phyloP scores from a whole-genome alignment of 2,797 vertebrate genomes.

The Lindbergichthys nudifrons region DNA sequence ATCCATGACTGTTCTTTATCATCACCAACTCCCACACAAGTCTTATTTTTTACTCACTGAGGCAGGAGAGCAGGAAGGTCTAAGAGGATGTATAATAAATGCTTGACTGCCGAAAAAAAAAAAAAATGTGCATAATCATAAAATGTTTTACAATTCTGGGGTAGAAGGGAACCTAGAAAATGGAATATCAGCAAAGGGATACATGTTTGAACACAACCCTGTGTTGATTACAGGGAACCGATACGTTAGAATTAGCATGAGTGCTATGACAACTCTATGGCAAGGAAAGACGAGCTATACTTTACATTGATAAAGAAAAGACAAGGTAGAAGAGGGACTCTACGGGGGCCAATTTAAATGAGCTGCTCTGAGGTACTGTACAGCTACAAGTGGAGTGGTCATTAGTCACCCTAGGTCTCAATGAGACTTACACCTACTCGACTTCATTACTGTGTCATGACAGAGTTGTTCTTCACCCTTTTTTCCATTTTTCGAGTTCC shows the following conservation, averaged over 20 bases:
- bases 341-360: slow-evolving; percentile 33
- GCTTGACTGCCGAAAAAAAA: slow-evolving; percentile 24
- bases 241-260: slow-evolving; percentile 4
- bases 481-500: not conserved
- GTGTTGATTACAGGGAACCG: slow-evolving; percentile 24
- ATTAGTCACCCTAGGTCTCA: slow-evolving; percentile 32
- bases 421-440: slow-evolving; percentile 1
- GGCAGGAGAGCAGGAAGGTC: not conserved
- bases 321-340: slow-evolving; percentile 18
- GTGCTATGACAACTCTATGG: slow-evolving; percentile 9
- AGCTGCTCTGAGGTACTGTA: slow-evolving; percentile 13
- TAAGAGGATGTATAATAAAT: slow-evolving; percentile 27
- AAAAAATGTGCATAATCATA: not conserved
- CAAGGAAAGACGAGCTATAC: slow-evolving; percentile 18
- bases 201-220: not conserved
- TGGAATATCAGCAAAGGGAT: not conserved
- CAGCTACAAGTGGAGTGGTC: slow-evolving; percentile 29
- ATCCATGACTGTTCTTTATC: slow-evolving; percentile 38
- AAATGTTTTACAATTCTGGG: not conserved
- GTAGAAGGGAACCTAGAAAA: slow-evolving; percentile 13
- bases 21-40: slow-evolving; percentile 4
- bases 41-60: slow-evolving; percentile 14
- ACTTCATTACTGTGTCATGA: slow-evolving; percentile 1
- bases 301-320: slow-evolving; percentile 37
- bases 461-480: not conserved